phyloP scores from a whole-genome alignment of 2,113 vertebrate genomes.

The Apteryx owenii region DNA sequence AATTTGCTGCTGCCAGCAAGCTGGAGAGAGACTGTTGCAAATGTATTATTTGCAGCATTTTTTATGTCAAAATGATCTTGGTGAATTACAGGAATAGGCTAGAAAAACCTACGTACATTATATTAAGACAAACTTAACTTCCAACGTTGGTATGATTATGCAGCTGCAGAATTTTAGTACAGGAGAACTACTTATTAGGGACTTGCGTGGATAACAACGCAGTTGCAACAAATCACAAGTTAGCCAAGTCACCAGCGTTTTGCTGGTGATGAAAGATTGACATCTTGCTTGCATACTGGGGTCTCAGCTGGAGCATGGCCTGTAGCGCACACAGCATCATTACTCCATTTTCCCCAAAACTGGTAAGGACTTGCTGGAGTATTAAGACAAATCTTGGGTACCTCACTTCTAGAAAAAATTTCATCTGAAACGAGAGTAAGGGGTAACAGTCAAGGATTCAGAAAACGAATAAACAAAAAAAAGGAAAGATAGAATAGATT shows the following conservation, averaged over 20 bases:
- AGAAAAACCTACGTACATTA: not conserved
- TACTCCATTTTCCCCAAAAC: too few relatives aligned
- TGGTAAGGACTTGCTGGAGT: not conserved
- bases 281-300: rapidly evolving
- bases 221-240: too few relatives aligned
- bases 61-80: not conserved
- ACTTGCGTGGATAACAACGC: rapidly evolving
- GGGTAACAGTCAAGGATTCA: not conserved
- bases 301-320: not conserved
- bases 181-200: not conserved
- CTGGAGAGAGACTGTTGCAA: rapidly evolving
- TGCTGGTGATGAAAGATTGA: too few relatives aligned
- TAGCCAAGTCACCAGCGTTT: rapidly evolving
- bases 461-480: too few relatives aligned
- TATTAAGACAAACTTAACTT: rapidly evolving
- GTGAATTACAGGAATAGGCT: not conserved
- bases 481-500: not conserved
- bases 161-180: not conserved
- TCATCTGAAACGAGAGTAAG: not conserved
- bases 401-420: not conserved
- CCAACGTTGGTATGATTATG: rapidly evolving
- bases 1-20: not conserved
- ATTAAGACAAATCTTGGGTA: too few relatives aligned
- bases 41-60: too few relatives aligned
- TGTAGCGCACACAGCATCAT: rapidly evolving